Percentiles rank a stretch among this genome's conserved stretches.
Conservation (phyloP, 2,113 vertebrate species). For the Hirundichthys speculiger region DNA sequence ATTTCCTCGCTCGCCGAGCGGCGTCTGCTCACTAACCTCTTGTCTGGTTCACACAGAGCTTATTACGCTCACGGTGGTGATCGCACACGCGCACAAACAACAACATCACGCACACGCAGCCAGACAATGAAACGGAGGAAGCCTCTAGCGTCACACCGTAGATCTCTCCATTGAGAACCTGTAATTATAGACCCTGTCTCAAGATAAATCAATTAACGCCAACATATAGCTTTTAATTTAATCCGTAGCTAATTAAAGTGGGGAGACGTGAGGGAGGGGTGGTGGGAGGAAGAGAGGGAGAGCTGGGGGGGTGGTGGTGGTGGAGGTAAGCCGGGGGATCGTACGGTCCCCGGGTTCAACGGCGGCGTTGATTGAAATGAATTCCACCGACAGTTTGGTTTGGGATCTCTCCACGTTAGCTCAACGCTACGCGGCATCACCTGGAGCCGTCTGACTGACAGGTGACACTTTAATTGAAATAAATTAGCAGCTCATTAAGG, state of each 20-base stretch:
- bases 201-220: constrained; percentile 82
- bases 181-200: constrained; percentile 81
- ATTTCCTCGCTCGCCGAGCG: constrained; percentile 62
- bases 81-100: constrained; percentile 54
- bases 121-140: constrained; percentile 56
- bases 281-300: constrained; percentile 10
- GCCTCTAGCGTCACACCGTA: constrained; percentile 55
- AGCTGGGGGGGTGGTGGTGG: constrained; percentile 2
- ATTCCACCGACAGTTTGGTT: constrained; percentile 52
- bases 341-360: constrained; percentile 44
- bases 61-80: constrained; percentile 64
- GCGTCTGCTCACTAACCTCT: constrained; percentile 68
- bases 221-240: constrained; percentile 84
- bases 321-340: constrained; percentile 58
- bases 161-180: constrained; percentile 79
- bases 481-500: constrained; percentile 57
- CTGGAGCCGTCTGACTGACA: constrained; percentile 72
- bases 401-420: constrained; percentile 43
- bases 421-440: constrained; percentile 63
- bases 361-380: constrained; percentile 68
- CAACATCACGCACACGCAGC: constrained; percentile 23
- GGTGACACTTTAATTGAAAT: constrained; percentile 77
- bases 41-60: constrained; percentile 68
- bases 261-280: constrained; percentile 43
- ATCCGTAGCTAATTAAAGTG: constrained; percentile 80